A percentile compares a stretch with the other conserved stretches of the same genome.
These are phyloP conservation scores for Gobius niger DNA, from an alignment of 2,113 vertebrate genomes.

Conservation along the genomic window DNA sequence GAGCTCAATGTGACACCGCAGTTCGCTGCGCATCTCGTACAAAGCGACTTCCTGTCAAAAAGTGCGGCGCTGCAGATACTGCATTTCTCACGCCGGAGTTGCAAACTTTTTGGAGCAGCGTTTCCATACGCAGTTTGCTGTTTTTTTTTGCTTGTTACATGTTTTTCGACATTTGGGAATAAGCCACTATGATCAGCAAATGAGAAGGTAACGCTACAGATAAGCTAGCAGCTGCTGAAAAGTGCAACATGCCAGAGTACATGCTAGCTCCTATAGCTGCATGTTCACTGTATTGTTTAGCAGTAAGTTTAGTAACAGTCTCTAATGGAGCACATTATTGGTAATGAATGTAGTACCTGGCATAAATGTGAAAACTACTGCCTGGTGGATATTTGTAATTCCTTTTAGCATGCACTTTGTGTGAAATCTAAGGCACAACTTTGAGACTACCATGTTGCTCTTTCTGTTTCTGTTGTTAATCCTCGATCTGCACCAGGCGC, in stretches of 20 bases:
- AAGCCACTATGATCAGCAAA: slow-evolving; percentile 50
- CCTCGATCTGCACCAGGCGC: slow-evolving; percentile 18
- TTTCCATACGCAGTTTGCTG: slow-evolving; percentile 4
- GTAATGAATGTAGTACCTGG: neutral
- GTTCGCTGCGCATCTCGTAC: slow-evolving; percentile 44
- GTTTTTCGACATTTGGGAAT: neutral
- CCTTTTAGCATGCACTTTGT: slow-evolving; percentile 28
- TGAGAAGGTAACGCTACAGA: slow-evolving; percentile 61
- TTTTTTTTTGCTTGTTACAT: neutral
- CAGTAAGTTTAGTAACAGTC: slow-evolving; percentile 36
- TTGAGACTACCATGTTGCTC: slow-evolving; percentile 52
- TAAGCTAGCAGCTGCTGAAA: slow-evolving; percentile 6
- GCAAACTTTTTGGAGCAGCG: slow-evolving; percentile 70
- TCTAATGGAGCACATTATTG: neutral
- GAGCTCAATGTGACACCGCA: slow-evolving; percentile 53
- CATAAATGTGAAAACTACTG: neutral
- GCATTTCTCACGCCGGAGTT: slow-evolving; percentile 72
- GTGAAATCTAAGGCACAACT: slow-evolving; percentile 39
- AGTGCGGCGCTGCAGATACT: slow-evolving; percentile 73
- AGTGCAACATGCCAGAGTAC: slow-evolving; percentile 58
- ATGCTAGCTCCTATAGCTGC: slow-evolving; percentile 60
- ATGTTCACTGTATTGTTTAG: slow-evolving; percentile 63
- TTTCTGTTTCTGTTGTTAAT: slow-evolving; percentile 50
- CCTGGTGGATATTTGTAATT: neutral
- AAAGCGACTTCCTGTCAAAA: slow-evolving; percentile 76